Percentiles rank a stretch among this genome's conserved stretches.
Evolutionary conservation across 2,888 invertebrate species (phyloP).

Genomic region (Rutpela maculata): DNA sequence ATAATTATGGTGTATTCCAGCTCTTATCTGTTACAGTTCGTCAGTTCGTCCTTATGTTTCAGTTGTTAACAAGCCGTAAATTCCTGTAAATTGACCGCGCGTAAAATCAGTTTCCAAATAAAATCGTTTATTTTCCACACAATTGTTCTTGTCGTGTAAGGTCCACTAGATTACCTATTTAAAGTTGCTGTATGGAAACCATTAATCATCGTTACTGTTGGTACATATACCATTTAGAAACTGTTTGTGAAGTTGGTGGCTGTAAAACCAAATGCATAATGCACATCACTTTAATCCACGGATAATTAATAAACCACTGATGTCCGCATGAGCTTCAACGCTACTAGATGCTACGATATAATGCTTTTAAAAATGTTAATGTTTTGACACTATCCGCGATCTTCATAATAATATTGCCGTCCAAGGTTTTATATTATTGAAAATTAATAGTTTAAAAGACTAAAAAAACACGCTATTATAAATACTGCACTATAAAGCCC

Average conservation of each 20-base stretch:
- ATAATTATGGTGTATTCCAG: no score
- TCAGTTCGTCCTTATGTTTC: background rate
- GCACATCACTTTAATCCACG: background rate
- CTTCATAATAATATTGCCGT: no score
- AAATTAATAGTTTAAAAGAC: no score
- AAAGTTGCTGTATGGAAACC: background rate
- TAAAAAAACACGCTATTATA: no score
- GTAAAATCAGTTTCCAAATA: conserved; percentile 24
- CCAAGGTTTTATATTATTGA: no score
- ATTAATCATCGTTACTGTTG: background rate
- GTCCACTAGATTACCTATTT: background rate
- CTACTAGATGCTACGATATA: no score
- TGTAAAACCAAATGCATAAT: background rate
- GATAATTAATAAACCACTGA: conserved; percentile 5
- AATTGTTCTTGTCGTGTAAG: background rate
- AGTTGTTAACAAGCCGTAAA: background rate
- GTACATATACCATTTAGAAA: background rate
- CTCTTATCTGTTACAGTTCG: no score
- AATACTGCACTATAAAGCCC: no score
- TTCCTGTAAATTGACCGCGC: conserved; percentile 8
- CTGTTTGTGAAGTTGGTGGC: background rate
- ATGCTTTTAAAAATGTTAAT: no score
- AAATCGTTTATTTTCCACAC: conserved; percentile 20
- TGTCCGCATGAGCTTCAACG: no score
- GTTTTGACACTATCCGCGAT: no score